Percentiles rank a stretch among this genome's conserved stretches.
Conservation (phyloP, 2,797 vertebrate species). For the Mormyrops boulengeri region DNA sequence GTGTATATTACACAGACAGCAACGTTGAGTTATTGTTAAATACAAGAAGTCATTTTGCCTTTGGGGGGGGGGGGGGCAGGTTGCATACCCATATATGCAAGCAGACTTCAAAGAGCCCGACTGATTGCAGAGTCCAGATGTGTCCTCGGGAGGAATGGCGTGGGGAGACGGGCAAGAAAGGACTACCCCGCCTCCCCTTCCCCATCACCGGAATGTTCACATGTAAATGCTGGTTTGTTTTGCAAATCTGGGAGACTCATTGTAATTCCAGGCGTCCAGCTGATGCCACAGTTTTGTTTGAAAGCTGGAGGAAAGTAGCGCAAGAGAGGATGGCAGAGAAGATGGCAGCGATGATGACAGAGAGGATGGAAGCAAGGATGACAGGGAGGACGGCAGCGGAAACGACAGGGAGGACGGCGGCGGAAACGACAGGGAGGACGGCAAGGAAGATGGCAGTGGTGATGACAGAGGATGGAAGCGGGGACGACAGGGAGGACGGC, state of each 20-base stretch:
- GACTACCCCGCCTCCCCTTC: neutral
- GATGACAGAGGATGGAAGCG: too few species aligned
- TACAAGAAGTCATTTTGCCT: neutral
- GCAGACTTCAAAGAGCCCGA: neutral
- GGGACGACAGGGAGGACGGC: too few species aligned
- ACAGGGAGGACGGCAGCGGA: too few species aligned
- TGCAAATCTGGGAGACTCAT: neutral
- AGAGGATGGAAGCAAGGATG: neutral
- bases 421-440: too few species aligned
- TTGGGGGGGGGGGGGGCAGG: neutral
- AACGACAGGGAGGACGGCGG: neutral
- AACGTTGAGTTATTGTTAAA: neutral
- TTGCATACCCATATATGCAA: neutral
- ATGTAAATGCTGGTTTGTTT: slow-evolving; percentile 12
- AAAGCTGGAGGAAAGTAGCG: neutral
- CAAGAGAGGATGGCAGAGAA: neutral
- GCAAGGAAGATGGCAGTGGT: too few species aligned
- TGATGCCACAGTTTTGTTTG: neutral
- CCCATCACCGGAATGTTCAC: neutral
- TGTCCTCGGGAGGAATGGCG: neutral
- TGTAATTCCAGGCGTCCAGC: slow-evolving; percentile 2
- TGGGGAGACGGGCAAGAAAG: neutral
- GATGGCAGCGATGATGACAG: neutral
- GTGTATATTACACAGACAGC: neutral
- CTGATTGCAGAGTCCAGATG: neutral